Evolutionary conservation across 2,888 invertebrate species (phyloP).

Genomic region (Atethmia centrago): DNA sequence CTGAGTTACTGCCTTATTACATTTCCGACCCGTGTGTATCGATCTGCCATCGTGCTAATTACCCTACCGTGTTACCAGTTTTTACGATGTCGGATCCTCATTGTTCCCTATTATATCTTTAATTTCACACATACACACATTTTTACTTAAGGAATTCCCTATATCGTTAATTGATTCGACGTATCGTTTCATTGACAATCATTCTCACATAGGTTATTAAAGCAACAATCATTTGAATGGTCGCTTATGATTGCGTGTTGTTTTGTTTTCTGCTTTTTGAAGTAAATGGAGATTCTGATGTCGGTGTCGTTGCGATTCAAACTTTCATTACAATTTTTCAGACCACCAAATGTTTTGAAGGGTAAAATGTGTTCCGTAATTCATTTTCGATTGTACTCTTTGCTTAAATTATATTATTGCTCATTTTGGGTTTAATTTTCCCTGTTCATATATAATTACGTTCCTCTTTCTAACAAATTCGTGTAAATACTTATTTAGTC

Average conservation of each 20-base stretch:
- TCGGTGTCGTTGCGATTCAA: constrained; percentile 23
- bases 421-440: constrained; percentile 41
- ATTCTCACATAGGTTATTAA: constrained; percentile 34
- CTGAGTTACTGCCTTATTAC: constrained; percentile 43
- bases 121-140: constrained; percentile 22
- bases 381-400: constrained; percentile 52
- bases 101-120: constrained; percentile 30
- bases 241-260: constrained; percentile 39
- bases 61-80: constrained; percentile 29
- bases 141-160: constrained; percentile 13
- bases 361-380: constrained; percentile 44
- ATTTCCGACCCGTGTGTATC: constrained; percentile 34
- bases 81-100: constrained; percentile 33
- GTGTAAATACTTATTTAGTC: constrained; percentile 17
- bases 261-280: constrained; percentile 49
- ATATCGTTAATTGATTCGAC: constrained; percentile 27
- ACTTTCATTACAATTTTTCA: constrained; percentile 41
- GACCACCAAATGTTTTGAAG: constrained; percentile 31
- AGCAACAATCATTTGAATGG: constrained; percentile 41
- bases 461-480: constrained; percentile 27
- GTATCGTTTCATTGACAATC: constrained; percentile 23
- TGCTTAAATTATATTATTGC: constrained; percentile 46
- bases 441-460: constrained; percentile 42
- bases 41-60: constrained; percentile 48
- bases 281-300: constrained; percentile 31